Evolutionary conservation across 1,140 invertebrate genomes (phyloP).

Genomic region (Carposina sasakii): DNA sequence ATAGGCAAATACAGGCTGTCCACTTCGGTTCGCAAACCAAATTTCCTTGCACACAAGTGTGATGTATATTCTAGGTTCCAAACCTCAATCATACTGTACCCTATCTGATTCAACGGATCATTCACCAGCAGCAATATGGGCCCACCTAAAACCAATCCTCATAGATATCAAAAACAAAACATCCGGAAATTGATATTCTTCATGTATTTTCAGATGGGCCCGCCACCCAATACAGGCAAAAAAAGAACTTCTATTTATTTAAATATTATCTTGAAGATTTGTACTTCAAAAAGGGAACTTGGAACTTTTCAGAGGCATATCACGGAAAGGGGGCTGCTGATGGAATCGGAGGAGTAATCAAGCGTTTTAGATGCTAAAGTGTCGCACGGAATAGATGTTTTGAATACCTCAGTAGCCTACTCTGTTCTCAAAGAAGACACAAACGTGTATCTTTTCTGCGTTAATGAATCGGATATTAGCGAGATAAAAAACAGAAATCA

Average conservation of each 20-base stretch:
- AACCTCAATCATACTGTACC: slow-evolving; percentile 17
- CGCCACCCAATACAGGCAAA: slow-evolving; percentile 12
- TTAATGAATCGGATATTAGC: too few relatives aligned
- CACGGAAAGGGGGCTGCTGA: slow-evolving; percentile 27
- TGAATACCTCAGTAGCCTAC: too few relatives aligned
- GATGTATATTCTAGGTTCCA: not conserved
- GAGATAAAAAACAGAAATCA: too few relatives aligned
- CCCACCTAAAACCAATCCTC: slow-evolving; percentile 7
- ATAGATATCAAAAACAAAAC: not conserved
- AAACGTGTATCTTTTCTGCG: too few relatives aligned
- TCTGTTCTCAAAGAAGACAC: too few relatives aligned
- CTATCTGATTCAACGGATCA: slow-evolving; percentile 15
- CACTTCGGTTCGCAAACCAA: slow-evolving; percentile 26
- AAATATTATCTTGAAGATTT: not conserved
- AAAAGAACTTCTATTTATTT: slow-evolving; percentile 14
- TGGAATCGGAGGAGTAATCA: slow-evolving; percentile 22
- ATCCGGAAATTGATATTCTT: slow-evolving; percentile 2
- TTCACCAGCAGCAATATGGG: slow-evolving; percentile 18
- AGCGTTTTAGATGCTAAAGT: too few relatives aligned
- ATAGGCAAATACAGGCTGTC: slow-evolving; percentile 24
- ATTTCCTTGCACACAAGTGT: slow-evolving; percentile 22
- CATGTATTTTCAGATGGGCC: slow-evolving; percentile 11
- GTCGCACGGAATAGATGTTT: too few relatives aligned
- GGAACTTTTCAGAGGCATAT: slow-evolving; percentile 21
- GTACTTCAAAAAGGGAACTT: slow-evolving; percentile 10